Percentiles rank a stretch among this genome's conserved stretches.
Evolutionary conservation across 2,113 vertebrate genomes (phyloP).

Genomic region (human): GRCh38 chr15:79947001-79947500

Average conservation of each 20-base stretch:
- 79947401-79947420: not conserved
- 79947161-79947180: too few relatives aligned
- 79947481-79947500: not conserved
- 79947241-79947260: not conserved
- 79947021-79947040: too few relatives aligned
- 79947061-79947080: too few relatives aligned
- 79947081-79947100: too few relatives aligned
- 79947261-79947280: too few relatives aligned
- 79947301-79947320: not conserved
- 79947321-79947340: not conserved
- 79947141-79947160: too few relatives aligned
- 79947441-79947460: not conserved
- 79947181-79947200: not conserved
- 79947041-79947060: too few relatives aligned
- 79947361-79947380: not conserved
- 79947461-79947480: not conserved
- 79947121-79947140: too few relatives aligned
- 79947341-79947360: not conserved
- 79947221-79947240: not conserved
- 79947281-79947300: not conserved
- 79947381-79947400: not conserved
- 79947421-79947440: not conserved
- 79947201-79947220: not conserved
- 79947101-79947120: too few relatives aligned
- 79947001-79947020: too few relatives aligned